phyloP scores from a whole-genome alignment of 2,888 invertebrate genomes.

The Cryptocheilus praepositus region DNA sequence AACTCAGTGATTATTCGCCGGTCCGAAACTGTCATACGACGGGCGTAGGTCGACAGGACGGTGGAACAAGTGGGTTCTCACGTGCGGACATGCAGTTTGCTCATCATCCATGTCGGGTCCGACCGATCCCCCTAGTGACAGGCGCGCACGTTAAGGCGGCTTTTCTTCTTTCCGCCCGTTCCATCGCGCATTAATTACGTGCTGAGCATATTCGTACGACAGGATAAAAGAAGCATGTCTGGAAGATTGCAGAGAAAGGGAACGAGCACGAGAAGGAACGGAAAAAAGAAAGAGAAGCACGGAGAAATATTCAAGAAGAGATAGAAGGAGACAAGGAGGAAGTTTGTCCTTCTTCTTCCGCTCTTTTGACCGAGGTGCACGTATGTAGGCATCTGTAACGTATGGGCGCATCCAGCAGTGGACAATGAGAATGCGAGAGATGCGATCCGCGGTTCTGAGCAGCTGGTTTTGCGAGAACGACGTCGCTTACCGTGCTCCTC shows the following conservation, averaged over 20 bases:
- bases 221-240: constrained; percentile 16
- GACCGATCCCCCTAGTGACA: constrained; percentile 36
- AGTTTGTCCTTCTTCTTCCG: constrained; percentile 1
- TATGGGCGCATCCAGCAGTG: constrained; percentile 40
- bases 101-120: constrained; percentile 31
- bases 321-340: not conserved
- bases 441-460: constrained; percentile 36
- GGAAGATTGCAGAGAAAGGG: constrained; percentile 6
- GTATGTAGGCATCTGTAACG: constrained; percentile 38
- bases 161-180: constrained; percentile 49
- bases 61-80: constrained; percentile 63
- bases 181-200: constrained; percentile 61
- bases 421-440: constrained; percentile 54
- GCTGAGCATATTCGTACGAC: constrained; percentile 31
- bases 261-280: constrained; percentile 24
- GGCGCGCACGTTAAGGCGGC: constrained; percentile 35
- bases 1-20: constrained; percentile 32
- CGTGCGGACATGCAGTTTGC: constrained; percentile 57
- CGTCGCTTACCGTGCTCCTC: constrained; percentile 27
- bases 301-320: constrained; percentile 3
- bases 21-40: constrained; percentile 41
- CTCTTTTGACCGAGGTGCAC: constrained; percentile 8
- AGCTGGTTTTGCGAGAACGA: constrained; percentile 48
- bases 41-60: constrained; percentile 24
- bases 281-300: constrained; percentile 3